Base-by-base conservation (phyloP, 2,113 vertebrate genomes). In the Furnarius figulus region DNA sequence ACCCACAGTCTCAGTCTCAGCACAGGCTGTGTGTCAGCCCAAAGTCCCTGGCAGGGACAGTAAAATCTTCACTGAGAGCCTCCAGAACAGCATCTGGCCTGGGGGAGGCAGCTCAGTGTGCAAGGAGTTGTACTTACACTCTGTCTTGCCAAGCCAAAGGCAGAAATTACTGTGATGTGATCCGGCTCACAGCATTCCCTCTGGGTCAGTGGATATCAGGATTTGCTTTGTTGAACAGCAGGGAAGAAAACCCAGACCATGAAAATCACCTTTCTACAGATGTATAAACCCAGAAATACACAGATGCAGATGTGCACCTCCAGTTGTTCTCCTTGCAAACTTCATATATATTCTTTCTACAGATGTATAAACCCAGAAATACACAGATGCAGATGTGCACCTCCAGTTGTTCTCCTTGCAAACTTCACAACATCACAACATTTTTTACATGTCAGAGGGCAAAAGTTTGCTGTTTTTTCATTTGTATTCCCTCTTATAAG, bases 161-260 rank as follows among this genome's bases (percentile, higher is more conserved):
- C 68, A 95, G 80, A 87, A 93, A 93, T 62, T 11, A 76, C 53
- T 94, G 52, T 53, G 77, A 81, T 76, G 84, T 90, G 52, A 87
- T 82, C 68, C n/a, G 46, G 74, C 63, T 95, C 87, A 53, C 78
- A 88, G 78, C 75, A 82, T 61, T 85, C 79, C 85, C 73, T 80
- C 74, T 75, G 82, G 83, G 81, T 68, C 81, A 86, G 31, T 13
- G 67, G 33, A 46, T 66, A 88, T 56, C 53, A 95, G 76, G 50
- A 81, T 73, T 84, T 76, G 70, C 79, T 93, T 84, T 91, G 83
- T 18, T 50, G 67, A 95, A 19, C 85, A 93, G 28, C 37, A 53
- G 33, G 33, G 40, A 79, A 94, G 71, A 76, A 94, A 95, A 53
- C 35, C 30, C 35, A 12, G 14, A 17, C 37, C 33, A 47, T 75